These are phyloP conservation scores for Drosophila kokeensis DNA, from an alignment of 2,888 invertebrate genomes.

Conservation along the genomic window DNA sequence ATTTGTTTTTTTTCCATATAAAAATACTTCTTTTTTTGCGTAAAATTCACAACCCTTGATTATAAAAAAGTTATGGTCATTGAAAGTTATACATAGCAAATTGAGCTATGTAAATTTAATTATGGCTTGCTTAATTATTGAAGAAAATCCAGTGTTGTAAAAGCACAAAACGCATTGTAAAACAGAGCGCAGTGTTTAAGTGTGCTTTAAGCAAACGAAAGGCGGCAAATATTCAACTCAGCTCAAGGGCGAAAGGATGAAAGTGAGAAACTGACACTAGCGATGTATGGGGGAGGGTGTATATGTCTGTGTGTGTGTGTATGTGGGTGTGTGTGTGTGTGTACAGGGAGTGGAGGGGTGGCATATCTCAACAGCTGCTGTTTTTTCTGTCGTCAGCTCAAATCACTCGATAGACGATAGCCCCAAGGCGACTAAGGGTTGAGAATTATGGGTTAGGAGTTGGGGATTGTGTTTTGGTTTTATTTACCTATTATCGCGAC, in stretches of 20 bases:
- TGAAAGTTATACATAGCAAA: neutral
- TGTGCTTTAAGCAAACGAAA: constrained; percentile 4
- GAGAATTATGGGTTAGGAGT: neutral
- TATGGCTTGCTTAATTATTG: constrained; percentile 33
- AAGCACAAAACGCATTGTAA: constrained; percentile 8
- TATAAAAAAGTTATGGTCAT: neutral
- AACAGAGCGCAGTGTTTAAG: neutral
- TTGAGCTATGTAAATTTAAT: constrained; percentile 28
- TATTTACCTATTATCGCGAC: constrained; percentile 56
- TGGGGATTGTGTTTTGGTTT: constrained; percentile 17
- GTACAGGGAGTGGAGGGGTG: neutral
- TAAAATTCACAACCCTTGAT: neutral
- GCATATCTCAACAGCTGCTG: constrained; percentile 32
- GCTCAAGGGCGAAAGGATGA: neutral
- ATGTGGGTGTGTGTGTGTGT: neutral
- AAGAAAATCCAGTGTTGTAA: constrained; percentile 29
- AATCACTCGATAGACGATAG: constrained; percentile 40
- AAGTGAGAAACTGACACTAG: constrained; percentile 1
- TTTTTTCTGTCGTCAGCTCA: constrained; percentile 29
- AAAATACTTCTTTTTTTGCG: neutral
- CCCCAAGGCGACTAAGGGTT: neutral
- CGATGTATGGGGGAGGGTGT: neutral
- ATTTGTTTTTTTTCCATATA: neutral
- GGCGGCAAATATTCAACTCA: neutral
- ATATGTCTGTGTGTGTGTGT: neutral